Conservation (phyloP, 2,113 vertebrate species). For the Regulus satrapa region DNA sequence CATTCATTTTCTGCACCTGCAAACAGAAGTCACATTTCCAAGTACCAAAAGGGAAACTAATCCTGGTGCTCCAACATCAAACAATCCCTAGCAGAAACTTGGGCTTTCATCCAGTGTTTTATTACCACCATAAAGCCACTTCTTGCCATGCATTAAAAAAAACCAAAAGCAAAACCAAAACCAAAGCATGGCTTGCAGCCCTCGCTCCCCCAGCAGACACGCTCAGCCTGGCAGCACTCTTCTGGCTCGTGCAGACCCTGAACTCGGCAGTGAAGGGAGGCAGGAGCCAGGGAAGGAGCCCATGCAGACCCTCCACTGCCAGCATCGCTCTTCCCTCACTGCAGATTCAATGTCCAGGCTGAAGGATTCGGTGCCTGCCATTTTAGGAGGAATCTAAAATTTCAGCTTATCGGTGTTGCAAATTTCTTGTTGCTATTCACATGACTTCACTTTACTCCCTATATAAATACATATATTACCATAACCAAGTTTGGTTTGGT, state of each 20-base stretch:
- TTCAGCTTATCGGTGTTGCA: background rate
- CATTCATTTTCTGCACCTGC: background rate
- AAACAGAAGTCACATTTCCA: background rate
- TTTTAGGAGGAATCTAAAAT: background rate
- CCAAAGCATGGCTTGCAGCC: background rate
- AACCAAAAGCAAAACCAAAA: background rate
- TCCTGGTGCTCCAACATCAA: background rate
- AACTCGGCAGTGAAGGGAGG: background rate
- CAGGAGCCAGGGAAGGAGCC: background rate
- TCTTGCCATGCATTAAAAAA: background rate
- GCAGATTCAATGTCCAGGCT: background rate
- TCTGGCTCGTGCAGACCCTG: accelerated
- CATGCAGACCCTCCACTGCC: accelerated
- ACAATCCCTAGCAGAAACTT: background rate
- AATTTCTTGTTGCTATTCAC: background rate
- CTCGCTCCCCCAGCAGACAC: accelerated
- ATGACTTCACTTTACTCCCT: background rate
- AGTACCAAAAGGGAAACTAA: background rate
- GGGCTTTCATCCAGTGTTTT: background rate
- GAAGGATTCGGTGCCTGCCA: background rate
- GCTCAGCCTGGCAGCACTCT: no score
- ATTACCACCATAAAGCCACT: background rate
- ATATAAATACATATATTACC: no score
- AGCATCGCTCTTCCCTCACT: background rate
- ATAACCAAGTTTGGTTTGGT: background rate